A percentile compares a stretch with the other conserved stretches of the same genome.
These are phyloP conservation scores for Dynastes maya DNA, from an alignment of 2,888 invertebrate species.

Conservation along the genomic window DNA sequence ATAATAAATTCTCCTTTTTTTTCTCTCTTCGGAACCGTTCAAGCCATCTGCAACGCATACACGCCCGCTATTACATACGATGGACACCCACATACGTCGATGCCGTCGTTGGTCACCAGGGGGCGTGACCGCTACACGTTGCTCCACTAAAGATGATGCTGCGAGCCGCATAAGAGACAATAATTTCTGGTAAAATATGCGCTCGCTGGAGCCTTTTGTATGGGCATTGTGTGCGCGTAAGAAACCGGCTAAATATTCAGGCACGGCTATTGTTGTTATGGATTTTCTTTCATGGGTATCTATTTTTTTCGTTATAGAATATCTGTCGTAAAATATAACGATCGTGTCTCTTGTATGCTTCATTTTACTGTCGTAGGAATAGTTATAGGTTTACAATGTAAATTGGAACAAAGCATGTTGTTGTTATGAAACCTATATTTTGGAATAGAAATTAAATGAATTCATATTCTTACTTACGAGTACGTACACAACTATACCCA, in stretches of 20 bases:
- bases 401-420: not conserved
- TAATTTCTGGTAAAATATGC: constrained; percentile 41
- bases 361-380: not conserved
- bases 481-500: too few relatives aligned
- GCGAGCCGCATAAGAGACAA: constrained; percentile 20
- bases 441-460: too few relatives aligned
- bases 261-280: constrained; percentile 37
- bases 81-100: constrained; percentile 24
- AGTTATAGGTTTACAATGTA: constrained; percentile 12
- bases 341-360: constrained; percentile 11
- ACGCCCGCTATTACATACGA: constrained; percentile 23
- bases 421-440: too few relatives aligned
- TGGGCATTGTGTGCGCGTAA: constrained; percentile 23
- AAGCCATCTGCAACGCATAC: constrained; percentile 35
- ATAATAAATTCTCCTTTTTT: constrained; percentile 34
- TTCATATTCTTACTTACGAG: too few relatives aligned
- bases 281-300: constrained; percentile 27
- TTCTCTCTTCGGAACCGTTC: constrained; percentile 23
- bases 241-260: constrained; percentile 15
- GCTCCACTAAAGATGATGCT: constrained; percentile 29
- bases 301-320: constrained; percentile 28
- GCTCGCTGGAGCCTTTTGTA: constrained; percentile 32
- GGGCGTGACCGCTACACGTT: constrained; percentile 30
- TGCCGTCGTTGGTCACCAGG: constrained; percentile 25
- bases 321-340: constrained; percentile 16